Evolutionary conservation across 2,888 invertebrate genomes (phyloP).

Genomic region (Netelia virgata): DNA sequence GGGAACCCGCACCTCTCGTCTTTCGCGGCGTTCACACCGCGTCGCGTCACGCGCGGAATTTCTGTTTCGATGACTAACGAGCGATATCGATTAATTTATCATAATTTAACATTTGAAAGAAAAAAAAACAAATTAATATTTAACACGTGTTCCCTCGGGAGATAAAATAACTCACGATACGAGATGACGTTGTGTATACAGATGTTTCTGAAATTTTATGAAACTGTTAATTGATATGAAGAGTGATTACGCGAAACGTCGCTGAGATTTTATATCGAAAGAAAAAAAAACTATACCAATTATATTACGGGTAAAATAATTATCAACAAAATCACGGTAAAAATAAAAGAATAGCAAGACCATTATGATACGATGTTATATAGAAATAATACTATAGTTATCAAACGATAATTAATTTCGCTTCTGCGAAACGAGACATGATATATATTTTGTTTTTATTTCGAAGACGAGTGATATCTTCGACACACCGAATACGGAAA

Average conservation of each 20-base stretch:
- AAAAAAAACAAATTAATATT: background rate
- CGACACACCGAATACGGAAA: background rate
- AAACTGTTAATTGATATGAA: too few relatives aligned
- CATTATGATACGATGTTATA: too few relatives aligned
- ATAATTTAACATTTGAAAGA: background rate
- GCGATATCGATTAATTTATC: background rate
- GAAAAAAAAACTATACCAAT: background rate
- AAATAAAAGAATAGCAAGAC: background rate
- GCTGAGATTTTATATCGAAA: background rate
- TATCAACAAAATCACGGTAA: background rate
- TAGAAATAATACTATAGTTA: too few relatives aligned
- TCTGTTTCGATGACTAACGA: constrained; percentile 16
- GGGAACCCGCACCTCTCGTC: constrained; percentile 71
- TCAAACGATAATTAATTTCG: too few relatives aligned
- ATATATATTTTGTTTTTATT: too few relatives aligned
- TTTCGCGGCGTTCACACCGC: constrained; percentile 73
- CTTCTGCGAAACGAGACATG: too few relatives aligned
- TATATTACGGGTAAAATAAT: background rate
- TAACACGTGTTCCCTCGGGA: background rate
- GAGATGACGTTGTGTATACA: background rate
- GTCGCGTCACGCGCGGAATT: constrained; percentile 45
- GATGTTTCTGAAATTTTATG: too few relatives aligned
- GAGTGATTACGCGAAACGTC: too few relatives aligned
- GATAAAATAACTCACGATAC: background rate
- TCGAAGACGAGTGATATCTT: background rate